Conservation (phyloP, 2,797 vertebrate genomes). For the Todus mexicanus region DNA sequence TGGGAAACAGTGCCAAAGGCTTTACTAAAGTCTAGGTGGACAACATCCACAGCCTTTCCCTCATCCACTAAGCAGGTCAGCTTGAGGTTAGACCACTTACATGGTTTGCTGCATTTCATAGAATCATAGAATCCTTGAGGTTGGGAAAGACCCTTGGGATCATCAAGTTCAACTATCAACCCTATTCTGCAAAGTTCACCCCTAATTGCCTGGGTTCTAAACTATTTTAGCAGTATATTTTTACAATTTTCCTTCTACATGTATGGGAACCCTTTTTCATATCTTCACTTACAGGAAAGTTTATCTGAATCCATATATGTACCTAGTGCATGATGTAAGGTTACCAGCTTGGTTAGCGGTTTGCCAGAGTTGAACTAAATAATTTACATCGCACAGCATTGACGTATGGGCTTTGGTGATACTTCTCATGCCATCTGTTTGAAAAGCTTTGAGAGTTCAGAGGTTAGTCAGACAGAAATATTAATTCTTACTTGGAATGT, state of each 20-base stretch:
- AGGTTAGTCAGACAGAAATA: slow-evolving; percentile 28
- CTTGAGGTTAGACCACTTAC: neutral
- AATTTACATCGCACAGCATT: slow-evolving; percentile 21
- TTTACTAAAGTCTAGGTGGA: neutral
- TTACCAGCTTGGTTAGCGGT: slow-evolving; percentile 26
- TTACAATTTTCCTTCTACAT: neutral
- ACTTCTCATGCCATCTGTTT: neutral
- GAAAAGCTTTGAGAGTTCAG: slow-evolving; percentile 16
- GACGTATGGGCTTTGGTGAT: slow-evolving; percentile 33
- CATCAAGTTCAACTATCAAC: too few relatives aligned
- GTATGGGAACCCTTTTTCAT: neutral
- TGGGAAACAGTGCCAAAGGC: neutral
- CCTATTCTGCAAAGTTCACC: too few relatives aligned
- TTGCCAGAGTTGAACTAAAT: slow-evolving; percentile 31
- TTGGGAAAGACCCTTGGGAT: too few relatives aligned
- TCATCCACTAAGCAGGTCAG: neutral
- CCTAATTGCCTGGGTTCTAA: neutral
- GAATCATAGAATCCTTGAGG: too few relatives aligned
- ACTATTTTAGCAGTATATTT: neutral
- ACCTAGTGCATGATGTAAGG: neutral
- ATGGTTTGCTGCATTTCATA: neutral
- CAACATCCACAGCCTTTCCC: neutral
- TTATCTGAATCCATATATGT: neutral
- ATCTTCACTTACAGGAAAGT: neutral
- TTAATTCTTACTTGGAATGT: neutral